Evolutionary conservation across 2,888 invertebrate genomes (phyloP).

Genomic region (Andrena chrysosceles): DNA sequence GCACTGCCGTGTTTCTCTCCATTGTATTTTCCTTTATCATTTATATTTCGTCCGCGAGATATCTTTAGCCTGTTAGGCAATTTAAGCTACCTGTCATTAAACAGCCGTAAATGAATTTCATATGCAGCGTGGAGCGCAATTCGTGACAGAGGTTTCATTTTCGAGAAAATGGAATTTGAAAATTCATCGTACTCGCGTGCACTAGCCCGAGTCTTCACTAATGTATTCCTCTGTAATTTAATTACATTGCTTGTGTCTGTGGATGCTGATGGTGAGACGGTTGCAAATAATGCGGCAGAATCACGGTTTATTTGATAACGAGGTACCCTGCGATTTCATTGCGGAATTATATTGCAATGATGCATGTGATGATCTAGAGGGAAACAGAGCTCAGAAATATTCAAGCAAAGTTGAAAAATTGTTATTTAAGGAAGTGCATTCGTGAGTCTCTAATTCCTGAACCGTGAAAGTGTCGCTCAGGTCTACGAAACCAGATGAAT

Average conservation of each 20-base stretch:
- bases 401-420: too few species aligned
- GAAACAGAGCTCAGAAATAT: too few species aligned
- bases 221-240: not conserved
- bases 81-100: not conserved
- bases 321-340: too few species aligned
- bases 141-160: not conserved
- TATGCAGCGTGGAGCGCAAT: not conserved
- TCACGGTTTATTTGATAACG: not conserved
- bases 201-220: not conserved
- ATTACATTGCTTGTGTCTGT: not conserved
- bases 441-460: too few species aligned
- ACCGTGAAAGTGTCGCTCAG: not conserved
- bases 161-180: not conserved
- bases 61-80: not conserved
- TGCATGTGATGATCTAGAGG: too few species aligned
- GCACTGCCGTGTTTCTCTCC: not conserved
- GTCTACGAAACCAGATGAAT: not conserved
- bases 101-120: not conserved
- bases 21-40: conserved; percentile 16
- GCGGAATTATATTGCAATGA: too few species aligned
- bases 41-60: not conserved
- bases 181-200: not conserved
- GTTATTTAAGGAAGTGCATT: too few species aligned
- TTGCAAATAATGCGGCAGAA: not conserved
- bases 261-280: not conserved